Base-by-base conservation (phyloP, 2,888 invertebrate species). In the Drosophila peninsularis region DNA sequence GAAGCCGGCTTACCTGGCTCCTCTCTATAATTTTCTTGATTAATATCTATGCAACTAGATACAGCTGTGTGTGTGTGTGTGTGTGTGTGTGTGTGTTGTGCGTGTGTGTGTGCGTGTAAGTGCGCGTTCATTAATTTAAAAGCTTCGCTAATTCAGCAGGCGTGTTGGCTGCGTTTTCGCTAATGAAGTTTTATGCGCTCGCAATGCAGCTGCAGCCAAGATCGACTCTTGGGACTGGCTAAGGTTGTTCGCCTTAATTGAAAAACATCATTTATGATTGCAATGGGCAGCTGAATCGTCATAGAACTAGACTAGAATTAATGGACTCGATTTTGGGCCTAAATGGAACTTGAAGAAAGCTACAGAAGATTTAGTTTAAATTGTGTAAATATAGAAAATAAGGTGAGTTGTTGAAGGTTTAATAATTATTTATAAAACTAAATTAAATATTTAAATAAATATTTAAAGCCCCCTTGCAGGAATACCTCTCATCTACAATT, bases 111-210 rank as follows among this genome's bases (percentile, higher is more conserved):
- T 27, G 50, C 49, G 36, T 58, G 45, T 45, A 68, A 70, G 71
- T 68, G 70, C 67, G 55, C 52, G 47, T 62, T 73, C 88, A 84
- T 84, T 84, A 84, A 86, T 86, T 80, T 80, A 75, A 88, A 75
- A 80, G 88, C 71, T 80, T 83, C 78, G 83, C 83, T 82, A 82
- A 86, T 86, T 82, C 68, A 55, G 53, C 71, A 61, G 66, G 58
- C 63, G 61, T 58, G 39, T 66, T 57, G 57, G 56, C 47, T 64
- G 64, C 63, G 24, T 61, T 62, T 62, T 68, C 60, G 79, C 85
- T 83, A 83, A 83, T 83, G 88, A 83, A 88, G 88, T 83, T 83
- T 83, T 83, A 83, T 83, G 87, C 60, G 65, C 37, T 79, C 79
- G 79, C 53, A 69, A 54, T 68, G 78, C 81, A 86, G 83, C 86